phyloP scores from a whole-genome alignment of 2,113 vertebrate species.

The Embiotoca jacksoni region DNA sequence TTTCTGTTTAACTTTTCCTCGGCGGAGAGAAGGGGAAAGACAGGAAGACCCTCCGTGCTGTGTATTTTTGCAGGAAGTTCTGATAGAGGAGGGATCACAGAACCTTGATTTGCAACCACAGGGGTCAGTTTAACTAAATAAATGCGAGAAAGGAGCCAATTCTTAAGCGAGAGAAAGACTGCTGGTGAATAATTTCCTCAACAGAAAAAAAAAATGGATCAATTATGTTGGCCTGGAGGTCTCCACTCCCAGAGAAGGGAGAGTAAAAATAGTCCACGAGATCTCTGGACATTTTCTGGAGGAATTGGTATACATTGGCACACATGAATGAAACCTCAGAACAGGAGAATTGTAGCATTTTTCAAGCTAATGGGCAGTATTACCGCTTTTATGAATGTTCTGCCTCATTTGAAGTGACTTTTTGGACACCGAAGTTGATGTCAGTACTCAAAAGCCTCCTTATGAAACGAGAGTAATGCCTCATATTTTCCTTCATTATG shows the following conservation, averaged over 20 bases:
- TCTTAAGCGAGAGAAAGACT: conserved; percentile 37
- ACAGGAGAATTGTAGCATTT: conserved; percentile 51
- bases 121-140: conserved; percentile 71
- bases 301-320: conserved; percentile 62
- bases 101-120: conserved; percentile 68
- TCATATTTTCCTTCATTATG: conserved; percentile 60
- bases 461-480: conserved; percentile 47
- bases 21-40: conserved; percentile 38
- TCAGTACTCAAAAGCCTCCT: conserved; percentile 26
- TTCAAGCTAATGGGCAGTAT: conserved; percentile 57
- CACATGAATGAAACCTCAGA: conserved; percentile 60
- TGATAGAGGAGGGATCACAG: conserved; percentile 61
- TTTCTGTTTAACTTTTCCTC: conserved; percentile 55
- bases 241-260: conserved; percentile 43
- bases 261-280: conserved; percentile 66
- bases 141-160: conserved; percentile 35
- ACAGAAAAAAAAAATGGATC: conserved; percentile 37
- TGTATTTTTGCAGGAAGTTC: conserved; percentile 77
- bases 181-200: conserved; percentile 63
- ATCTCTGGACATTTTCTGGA: conserved; percentile 52
- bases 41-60: conserved; percentile 56
- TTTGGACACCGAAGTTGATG: conserved; percentile 54
- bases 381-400: conserved; percentile 66
- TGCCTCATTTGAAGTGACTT: conserved; percentile 71
- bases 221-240: conserved; percentile 61